Percentiles rank a stretch among this genome's conserved stretches.
These are phyloP conservation scores for Knipowitschia caucasica DNA, from an alignment of 2,797 vertebrate species.

Conservation along the genomic window DNA sequence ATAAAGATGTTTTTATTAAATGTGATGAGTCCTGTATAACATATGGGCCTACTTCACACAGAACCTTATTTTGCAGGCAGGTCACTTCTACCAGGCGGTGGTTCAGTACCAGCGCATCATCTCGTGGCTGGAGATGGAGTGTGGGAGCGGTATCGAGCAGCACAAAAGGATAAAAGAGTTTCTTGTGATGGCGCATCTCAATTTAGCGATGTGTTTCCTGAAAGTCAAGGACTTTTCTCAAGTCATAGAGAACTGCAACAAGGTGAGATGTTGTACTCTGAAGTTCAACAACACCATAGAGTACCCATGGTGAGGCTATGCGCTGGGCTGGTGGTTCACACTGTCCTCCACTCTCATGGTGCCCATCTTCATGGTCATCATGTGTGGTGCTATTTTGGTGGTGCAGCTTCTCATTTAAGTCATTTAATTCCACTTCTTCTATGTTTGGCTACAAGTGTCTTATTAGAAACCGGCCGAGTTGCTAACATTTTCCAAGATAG, in stretches of 20 bases:
- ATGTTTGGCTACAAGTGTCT: too few relatives aligned
- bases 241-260: constrained; percentile 89
- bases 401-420: too few relatives aligned
- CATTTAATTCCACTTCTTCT: too few relatives aligned
- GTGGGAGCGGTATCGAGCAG: constrained; percentile 79
- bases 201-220: constrained; percentile 91
- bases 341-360: constrained; percentile 78
- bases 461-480: too few relatives aligned
- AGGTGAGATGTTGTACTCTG: constrained; percentile 68
- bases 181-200: constrained; percentile 85
- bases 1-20: too few relatives aligned
- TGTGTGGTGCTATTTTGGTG: too few relatives aligned
- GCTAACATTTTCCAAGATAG: too few relatives aligned
- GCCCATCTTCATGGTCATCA: constrained; percentile 74
- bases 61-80: constrained; percentile 79
- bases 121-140: constrained; percentile 92
- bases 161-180: constrained; percentile 80
- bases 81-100: constrained; percentile 84
- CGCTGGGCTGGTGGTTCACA: constrained; percentile 78
- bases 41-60: constrained; percentile 7
- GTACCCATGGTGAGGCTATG: constrained; percentile 81
- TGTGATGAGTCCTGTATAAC: too few relatives aligned
- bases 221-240: constrained; percentile 83
- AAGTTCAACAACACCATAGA: constrained; percentile 68
- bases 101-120: constrained; percentile 92